Evolutionary conservation across 2,797 vertebrate genomes (phyloP), one percentile per base, ranked within the genome.

Genomic region (Ataeniobius toweri): DNA sequence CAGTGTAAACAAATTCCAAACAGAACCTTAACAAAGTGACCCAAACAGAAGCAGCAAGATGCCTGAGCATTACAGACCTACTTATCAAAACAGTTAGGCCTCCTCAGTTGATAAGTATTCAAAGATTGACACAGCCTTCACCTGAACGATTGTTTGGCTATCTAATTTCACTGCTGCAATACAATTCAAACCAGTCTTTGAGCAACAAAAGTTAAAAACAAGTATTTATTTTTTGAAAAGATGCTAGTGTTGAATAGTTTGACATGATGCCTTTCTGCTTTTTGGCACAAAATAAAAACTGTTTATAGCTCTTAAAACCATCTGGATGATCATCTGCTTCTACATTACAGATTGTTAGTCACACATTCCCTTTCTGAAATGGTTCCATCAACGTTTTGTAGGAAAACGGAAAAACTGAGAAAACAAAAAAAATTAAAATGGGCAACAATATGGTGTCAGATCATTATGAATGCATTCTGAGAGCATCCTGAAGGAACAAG

Each of bases 331-430:
- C 67, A 68, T 68, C 5, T 68, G 65, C 24, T 68, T 44, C 12
- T 46, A 14, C 24, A 46, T n/a, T n/a, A 41, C 3, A 68, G 65
- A n/a, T 68, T 46, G 39, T 69, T 69, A 16, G 24, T 46, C 67
- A 69, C 67, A 69, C 67, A 69, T 14, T 69, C 67, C 9, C 67
- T 69, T 26, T 69, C 41, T 46, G 67, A 46, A 69, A 46, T 22
- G 10, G 41, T 46, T 69, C 10, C n/a, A 24, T 46, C 22, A 46
- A 26, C 1, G 46, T n/a, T 22, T 26, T 69, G 39, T 46, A n/a
- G 67, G 41, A 44, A 69, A 14, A 46, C 0, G 67, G 3, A 1
- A n/a, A n/a, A 24, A 24, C 13, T 44, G 3, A 68, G 39, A n/a
- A 68, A 63, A 18, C 7, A 36, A 20, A 63, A 36, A 36, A 2